A percentile compares a stretch with the other conserved stretches of the same genome.
Conservation (phyloP, 2,797 vertebrate species). For the Megaceryle alcyon region DNA sequence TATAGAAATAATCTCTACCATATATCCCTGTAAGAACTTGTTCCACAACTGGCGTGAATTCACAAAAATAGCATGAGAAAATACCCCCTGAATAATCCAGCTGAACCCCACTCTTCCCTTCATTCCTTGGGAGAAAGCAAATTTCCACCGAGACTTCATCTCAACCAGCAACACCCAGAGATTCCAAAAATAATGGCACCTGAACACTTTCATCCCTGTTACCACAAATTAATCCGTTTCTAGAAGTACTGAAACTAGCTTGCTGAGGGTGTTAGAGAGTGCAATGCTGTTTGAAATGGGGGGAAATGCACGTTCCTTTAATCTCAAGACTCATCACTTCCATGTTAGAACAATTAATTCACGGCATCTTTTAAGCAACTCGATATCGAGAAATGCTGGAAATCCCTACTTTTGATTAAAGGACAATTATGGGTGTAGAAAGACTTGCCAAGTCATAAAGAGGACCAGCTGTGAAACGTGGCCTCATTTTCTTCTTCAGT, state of each 20-base stretch:
- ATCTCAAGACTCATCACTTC: background rate
- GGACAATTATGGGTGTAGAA: background rate
- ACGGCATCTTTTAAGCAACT: background rate
- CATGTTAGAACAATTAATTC: conserved; percentile 1
- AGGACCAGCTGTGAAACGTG: conserved; percentile 33
- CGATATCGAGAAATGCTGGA: background rate
- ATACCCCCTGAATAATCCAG: background rate
- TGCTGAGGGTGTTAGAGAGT: background rate
- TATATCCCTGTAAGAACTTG: background rate
- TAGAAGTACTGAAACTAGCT: background rate
- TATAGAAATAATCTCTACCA: background rate
- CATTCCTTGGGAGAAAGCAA: background rate
- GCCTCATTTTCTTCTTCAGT: conserved; percentile 26
- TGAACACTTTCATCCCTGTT: background rate
- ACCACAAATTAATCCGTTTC: background rate
- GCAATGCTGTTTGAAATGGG: background rate
- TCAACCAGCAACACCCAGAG: background rate
- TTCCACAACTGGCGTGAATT: background rate
- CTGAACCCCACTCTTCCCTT: background rate
- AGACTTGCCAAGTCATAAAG: conserved; percentile 21
- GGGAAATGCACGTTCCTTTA: background rate
- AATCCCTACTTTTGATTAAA: conserved; percentile 4
- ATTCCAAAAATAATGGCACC: background rate
- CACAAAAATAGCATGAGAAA: background rate
- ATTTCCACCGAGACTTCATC: conserved; percentile 8